Evolutionary conservation across 64 coral and sea anemone genomes (phyloP), one percentile per base, ranked within the genome.

Genomic region (Porites australiensis): DNA sequence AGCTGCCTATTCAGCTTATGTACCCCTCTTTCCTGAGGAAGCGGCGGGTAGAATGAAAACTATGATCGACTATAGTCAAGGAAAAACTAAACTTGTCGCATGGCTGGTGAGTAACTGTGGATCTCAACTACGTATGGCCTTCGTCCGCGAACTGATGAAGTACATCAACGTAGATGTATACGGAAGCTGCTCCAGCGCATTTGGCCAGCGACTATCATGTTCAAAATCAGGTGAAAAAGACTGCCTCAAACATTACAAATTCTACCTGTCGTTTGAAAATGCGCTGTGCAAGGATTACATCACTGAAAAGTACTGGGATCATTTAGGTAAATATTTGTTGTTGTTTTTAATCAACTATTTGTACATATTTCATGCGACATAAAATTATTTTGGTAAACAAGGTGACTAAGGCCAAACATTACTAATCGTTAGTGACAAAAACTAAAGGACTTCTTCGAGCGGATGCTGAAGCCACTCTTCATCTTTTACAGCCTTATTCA

Each of bases 51-150:
- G 18, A 21, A 73, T 57, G 16, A 16, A 14, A 60, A 45, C 18
- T 2, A 10, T 8, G 19, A 16, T 12, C 13, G 79, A 82, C 44
- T 82, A 8, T 13, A 16, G 13, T 4, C 12, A 82, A 82, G 79
- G 79, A 48, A 82, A 82, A 66, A 6, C 21, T 3, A 43, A 60
- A 62, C 79, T 82, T 66, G 79, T 60, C 2, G 79, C 79, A 43
- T 82, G 79, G 79, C 43, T 82, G 53, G 79, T 82, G 2, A 82
- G 79, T 18, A 82, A 82, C 11, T 82, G 79, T 19, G 55, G 57
- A 82, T 14, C 79, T 15, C 54, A 48, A 15, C 62, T 82, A 15
- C 79, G 79, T 19, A 61, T 44, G 15, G 16, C 50, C 5, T 82
- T 82, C 37, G 79, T 82, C 18, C 43, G 15, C 53, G 48, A 62